Evolutionary conservation across 2,797 vertebrate genomes (phyloP), one percentile per base, ranked within the genome.

Genomic region (Triplophysa yarkandensis): DNA sequence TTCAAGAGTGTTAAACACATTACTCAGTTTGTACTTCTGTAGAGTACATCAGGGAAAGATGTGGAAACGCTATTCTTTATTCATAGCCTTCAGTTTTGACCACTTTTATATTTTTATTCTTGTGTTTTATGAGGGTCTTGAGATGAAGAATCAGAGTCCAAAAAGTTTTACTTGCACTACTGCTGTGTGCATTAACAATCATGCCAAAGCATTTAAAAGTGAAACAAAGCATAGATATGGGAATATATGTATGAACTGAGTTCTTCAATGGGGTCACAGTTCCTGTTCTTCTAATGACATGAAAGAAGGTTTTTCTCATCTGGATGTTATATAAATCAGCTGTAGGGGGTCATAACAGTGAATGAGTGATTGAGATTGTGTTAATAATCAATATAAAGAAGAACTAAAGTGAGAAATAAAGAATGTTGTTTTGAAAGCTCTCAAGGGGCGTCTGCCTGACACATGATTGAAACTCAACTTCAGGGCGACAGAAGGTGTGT

Each of bases 401-500:
- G n/a, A 17, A 7, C 16, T 13, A n/a, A n/a, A n/a, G 11, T 23
- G 48, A 52, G 19, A 69, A 57, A 57, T 43, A 69, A 43, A 19
- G 7, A 43, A 11, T 44, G 52, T 32, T 58, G 52, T 69, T 25
- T 58, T 58, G 17, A 57, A 57, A 43, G 11, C 61, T 11, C 23
- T 61, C 28, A 36, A 39, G 48, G 62, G 32, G 67, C 48, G 71
- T 50, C 52, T 57, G 60, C 48, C 25, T 50, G 62, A 73, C 68
- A 71, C 39, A 61, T 71, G 76, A 81, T 68, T 69, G 61, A 41
- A 71, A 62, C 16, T 13, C n/a, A 32, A 74, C 71, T 28, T 36
- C 9, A 13, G 60, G 66, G n/a, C 48, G 19, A 25, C 17, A 7
- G 1, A 17, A 7, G 17, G 30, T 2, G 17, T 32, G 7, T 2